Evolutionary conservation across 2,113 vertebrate genomes (phyloP).

Genomic region (Austrofundulus limnaeus): DNA sequence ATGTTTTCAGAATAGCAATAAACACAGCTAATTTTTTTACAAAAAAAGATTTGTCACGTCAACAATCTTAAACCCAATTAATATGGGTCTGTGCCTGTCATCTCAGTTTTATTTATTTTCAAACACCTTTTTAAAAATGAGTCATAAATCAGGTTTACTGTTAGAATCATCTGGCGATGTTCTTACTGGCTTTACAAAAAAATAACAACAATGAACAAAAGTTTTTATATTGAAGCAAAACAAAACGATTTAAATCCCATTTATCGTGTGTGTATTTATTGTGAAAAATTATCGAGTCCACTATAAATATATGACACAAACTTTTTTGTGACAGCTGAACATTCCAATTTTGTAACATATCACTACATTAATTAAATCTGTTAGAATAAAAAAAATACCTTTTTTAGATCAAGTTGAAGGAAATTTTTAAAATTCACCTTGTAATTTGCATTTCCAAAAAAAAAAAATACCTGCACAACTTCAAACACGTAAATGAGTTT

Average conservation of each 20-base stretch:
- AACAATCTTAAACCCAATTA: background rate
- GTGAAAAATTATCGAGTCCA: conserved; percentile 4
- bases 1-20: too few species aligned
- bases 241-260: conserved; percentile 9
- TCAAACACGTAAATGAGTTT: background rate
- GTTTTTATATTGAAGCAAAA: conserved; percentile 10
- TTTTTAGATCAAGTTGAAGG: too few species aligned
- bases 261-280: background rate
- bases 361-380: too few species aligned
- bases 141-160: conserved; percentile 32
- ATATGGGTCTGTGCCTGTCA: conserved; percentile 3
- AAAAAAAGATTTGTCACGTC: background rate
- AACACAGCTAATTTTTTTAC: too few species aligned
- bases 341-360: background rate
- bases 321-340: background rate
- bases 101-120: conserved; percentile 28
- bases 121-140: conserved; percentile 23
- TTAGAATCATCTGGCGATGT: conserved; percentile 8
- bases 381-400: too few species aligned
- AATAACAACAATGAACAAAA: conserved; percentile 8
- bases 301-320: too few species aligned
- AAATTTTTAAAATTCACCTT: background rate
- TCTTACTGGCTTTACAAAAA: conserved; percentile 22
- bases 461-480: background rate
- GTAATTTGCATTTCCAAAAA: background rate